These are phyloP conservation scores for Myxocyprinus asiaticus DNA, from an alignment of 2,113 vertebrate genomes.

Conservation along the genomic window DNA sequence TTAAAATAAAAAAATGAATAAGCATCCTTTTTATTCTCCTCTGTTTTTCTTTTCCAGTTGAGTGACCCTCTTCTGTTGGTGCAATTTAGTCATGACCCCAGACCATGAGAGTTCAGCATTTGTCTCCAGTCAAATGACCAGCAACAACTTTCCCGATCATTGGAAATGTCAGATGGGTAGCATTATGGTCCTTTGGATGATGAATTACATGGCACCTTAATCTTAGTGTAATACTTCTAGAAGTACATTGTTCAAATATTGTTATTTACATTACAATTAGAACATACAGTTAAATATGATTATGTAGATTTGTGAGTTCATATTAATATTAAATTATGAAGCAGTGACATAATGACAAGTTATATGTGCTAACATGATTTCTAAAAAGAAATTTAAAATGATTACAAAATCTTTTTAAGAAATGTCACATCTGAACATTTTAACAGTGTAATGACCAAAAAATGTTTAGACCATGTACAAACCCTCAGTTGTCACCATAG, in stretches of 20 bases:
- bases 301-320: background rate
- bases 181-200: conserved; percentile 44
- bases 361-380: background rate
- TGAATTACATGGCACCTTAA: conserved; percentile 64
- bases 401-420: background rate
- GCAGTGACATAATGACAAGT: too few species aligned
- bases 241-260: background rate
- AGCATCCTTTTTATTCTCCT: conserved; percentile 65
- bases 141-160: conserved; percentile 70
- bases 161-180: conserved; percentile 73
- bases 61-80: conserved; percentile 62
- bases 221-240: conserved; percentile 69
- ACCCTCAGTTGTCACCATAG: background rate
- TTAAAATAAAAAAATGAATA: background rate
- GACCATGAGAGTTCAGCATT: conserved; percentile 59
- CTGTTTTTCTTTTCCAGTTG: conserved; percentile 76
- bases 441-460: background rate
- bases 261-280: background rate
- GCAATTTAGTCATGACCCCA: conserved; percentile 70
- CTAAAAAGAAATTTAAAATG: background rate
- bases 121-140: conserved; percentile 75
- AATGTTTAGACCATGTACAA: background rate
- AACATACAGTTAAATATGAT: background rate
- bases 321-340: background rate
- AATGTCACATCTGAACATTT: background rate